Evolutionary conservation across 2,888 invertebrate species (phyloP), one percentile per base, ranked within the genome.

Genomic region (Amorpha juglandis): DNA sequence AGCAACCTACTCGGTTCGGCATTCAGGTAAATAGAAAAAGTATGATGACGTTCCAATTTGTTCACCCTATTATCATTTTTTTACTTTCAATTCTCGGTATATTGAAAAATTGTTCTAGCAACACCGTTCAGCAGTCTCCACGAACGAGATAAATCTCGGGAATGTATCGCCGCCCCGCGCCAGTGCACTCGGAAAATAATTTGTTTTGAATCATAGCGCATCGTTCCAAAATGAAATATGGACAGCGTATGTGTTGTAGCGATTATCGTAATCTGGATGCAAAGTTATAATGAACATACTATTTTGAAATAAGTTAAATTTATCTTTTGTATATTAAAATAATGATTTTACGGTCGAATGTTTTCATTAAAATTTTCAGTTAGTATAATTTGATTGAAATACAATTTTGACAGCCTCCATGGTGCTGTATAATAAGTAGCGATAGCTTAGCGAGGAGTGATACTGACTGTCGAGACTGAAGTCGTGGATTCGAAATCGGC

Each of bases 161-260:
- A 42, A 6, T 16, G 55, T 16, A 38, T 55, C 35, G 55, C 35
- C 55, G 35, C 14, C 27, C 27, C 27, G 27, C 27, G 27, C 27
- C 27, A 4, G 27, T 63, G 51, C 48, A 51, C 38, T 48, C 35
- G 21, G 35, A 63, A 63, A 51, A 63, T 63, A 63, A 42, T 63
- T 63, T 51, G 51, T 63, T 51, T 63, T 63, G 51, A 63, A 63
- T 63, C 63, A 63, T 63, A 51, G 50, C 35, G 38, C 51, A 63
- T 63, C 51, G 63, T 63, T 51, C 50, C 33, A 50, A 50, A 48
- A 55, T 62, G 35, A 63, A 48, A 48, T 47, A 63, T 48, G n/a
- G 38, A 35, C 35, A 16, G 38, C 19, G 63, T 35, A 12, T 38
- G 48, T 51, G 50, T 42, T 33, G 47, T 2, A 45, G 42, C 45